Base-by-base conservation (phyloP, 2,797 vertebrate species). In the Euthynnus affinis region DNA sequence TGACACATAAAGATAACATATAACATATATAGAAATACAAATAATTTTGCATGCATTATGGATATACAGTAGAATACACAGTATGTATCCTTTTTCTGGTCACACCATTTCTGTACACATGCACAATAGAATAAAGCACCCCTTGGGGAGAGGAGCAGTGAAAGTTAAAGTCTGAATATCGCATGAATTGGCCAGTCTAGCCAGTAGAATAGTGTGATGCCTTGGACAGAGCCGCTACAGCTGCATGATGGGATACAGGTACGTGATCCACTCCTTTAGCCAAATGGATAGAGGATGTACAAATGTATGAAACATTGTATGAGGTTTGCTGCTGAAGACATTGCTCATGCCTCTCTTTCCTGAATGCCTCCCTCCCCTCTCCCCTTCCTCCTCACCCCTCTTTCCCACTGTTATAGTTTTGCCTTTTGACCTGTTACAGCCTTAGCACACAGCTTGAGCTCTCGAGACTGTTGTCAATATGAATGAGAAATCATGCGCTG, bases 221-320 rank as follows among this genome's bases (percentile, higher is more conserved):
- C 82, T 84, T 87, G 90, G 91, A 94, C 90, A 90, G 83, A 91
- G 88, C 81, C 78, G 75, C 91, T 85, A 74, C 91, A 89, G 94
- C 93, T 96, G 95, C 95, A 96, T 96, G 95, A 92, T 93, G 94
- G 93, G 93, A 94, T 93, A 93, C 95, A 95, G 95, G 95, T 95
- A 95, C 92, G 95, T 96, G 93, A 95, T 94, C 93, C 93, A 91
- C 92, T 85, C 93, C 86, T 93, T 92, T 86, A 92, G 86, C 89
- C 83, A 71, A 72, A 83, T 75, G 87, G 80, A 90, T 89, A 89
- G 92, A 94, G 91, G 90, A 94, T 93, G 90, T 94, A 88, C 85
- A 88, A 89, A 92, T 94, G 88, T 93, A 87, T 93, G 87, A 91
- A 91, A 89, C 85, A 79, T 84, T 91, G 88, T 93, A 85, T 92